Evolutionary conservation across 2,797 vertebrate species (phyloP).

Genomic region (Chloroceryle inda): DNA sequence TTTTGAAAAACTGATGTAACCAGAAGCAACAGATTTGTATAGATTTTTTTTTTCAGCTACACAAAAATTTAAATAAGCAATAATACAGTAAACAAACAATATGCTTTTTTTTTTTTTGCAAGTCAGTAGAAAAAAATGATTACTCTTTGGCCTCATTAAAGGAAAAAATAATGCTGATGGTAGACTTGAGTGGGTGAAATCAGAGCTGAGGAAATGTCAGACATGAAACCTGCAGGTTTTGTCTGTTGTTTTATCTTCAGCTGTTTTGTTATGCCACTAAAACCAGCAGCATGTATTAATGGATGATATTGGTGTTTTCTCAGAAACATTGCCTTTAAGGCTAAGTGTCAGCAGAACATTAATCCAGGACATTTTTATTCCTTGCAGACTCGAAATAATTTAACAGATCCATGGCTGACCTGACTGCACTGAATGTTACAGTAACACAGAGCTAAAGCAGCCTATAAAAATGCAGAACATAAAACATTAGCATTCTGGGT

Average conservation of each 20-base stretch:
- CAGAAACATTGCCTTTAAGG: background rate
- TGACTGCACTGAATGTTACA: background rate
- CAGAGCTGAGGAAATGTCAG: background rate
- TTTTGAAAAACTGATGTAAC: background rate
- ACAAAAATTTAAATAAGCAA: background rate
- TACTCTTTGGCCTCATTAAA: background rate
- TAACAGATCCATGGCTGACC: background rate
- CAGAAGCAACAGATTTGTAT: background rate
- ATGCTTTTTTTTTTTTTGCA: background rate
- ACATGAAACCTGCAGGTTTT: background rate
- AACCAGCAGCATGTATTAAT: background rate
- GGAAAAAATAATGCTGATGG: background rate
- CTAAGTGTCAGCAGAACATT: constrained; percentile 22
- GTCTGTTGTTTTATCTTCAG: constrained; percentile 25
- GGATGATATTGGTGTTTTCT: background rate
- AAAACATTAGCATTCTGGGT: background rate
- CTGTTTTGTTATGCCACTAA: background rate
- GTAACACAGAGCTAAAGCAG: background rate
- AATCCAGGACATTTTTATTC: background rate
- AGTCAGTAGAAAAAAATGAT: background rate
- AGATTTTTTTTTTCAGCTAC: background rate
- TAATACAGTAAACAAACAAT: background rate
- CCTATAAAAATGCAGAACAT: background rate
- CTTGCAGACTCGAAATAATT: background rate
- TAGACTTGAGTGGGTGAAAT: background rate